Percentiles rank a stretch among this genome's conserved stretches.
These are phyloP conservation scores for Hemaris fuciformis DNA, from an alignment of 2,888 invertebrate species.

Conservation along the genomic window DNA sequence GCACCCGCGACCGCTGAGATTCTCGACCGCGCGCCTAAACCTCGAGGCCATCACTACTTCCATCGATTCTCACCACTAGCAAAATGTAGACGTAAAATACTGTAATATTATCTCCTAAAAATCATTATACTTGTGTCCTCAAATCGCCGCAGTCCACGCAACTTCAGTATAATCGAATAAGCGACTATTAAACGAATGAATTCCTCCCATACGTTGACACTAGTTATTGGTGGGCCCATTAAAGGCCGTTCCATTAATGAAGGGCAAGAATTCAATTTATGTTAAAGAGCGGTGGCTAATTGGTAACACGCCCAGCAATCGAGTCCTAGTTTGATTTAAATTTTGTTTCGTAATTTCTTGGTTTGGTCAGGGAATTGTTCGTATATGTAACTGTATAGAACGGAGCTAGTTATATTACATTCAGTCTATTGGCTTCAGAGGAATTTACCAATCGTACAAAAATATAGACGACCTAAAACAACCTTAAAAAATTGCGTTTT, in stretches of 20 bases:
- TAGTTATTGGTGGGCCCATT: background rate
- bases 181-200: background rate
- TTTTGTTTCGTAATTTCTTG: background rate
- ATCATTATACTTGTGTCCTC: too few species aligned
- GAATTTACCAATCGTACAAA: too few species aligned
- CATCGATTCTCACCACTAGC: too few species aligned
- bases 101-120: too few species aligned
- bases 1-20: too few species aligned
- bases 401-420: too few species aligned
- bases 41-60: too few species aligned
- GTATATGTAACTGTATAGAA: background rate
- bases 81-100: too few species aligned
- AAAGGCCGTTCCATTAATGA: background rate
- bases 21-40: too few species aligned
- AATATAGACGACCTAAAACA: too few species aligned
- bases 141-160: background rate
- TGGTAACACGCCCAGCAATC: background rate
- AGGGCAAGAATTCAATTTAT: background rate
- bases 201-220: background rate
- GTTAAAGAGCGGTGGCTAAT: background rate
- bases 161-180: background rate
- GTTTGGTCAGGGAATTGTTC: background rate
- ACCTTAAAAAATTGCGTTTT: too few species aligned
- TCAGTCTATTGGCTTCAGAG: too few species aligned
- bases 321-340: background rate